Conservation (phyloP, 2,888 invertebrate genomes). For the Melanchra persicariae region DNA sequence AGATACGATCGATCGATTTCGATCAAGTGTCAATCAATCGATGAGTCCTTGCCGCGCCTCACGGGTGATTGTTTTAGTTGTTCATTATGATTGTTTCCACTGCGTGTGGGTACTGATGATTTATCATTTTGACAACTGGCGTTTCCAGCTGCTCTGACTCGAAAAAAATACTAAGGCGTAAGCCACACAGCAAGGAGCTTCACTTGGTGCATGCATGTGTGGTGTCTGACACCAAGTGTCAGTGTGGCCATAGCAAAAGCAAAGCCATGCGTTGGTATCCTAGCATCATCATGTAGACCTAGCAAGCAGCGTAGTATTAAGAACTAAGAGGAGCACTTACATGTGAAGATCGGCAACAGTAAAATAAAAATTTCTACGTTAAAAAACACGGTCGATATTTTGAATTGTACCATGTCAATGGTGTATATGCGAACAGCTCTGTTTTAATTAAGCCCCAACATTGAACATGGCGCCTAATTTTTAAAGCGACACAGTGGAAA, state of each 20-base stretch:
- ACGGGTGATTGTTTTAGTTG: slow-evolving; percentile 26
- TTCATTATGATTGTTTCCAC: slow-evolving; percentile 3
- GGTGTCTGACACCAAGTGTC: not conserved
- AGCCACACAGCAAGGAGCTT: not conserved
- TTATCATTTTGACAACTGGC: not conserved
- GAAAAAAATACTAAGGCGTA: not conserved
- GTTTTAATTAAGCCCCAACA: not conserved
- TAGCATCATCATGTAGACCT: not conserved
- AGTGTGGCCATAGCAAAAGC: not conserved
- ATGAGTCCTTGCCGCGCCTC: slow-evolving; percentile 38
- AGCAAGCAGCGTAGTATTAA: not conserved
- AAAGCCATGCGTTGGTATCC: not conserved
- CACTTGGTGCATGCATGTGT: not conserved
- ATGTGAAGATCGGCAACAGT: not conserved
- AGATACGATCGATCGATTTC: slow-evolving; percentile 23
- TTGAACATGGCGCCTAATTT: not conserved
- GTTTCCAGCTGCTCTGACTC: not conserved
- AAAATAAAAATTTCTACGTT: not conserved
- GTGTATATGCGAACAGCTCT: no score
- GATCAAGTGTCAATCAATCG: slow-evolving; percentile 29
- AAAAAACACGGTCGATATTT: not conserved
- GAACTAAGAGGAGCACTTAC: not conserved
- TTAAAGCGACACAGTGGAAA: slow-evolving; percentile 5
- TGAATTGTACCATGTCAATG: no score
- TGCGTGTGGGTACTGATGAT: not conserved